Percentiles rank a stretch among this genome's conserved stretches.
Conservation (phyloP, 2,888 invertebrate genomes). For the Arenicola marina region DNA sequence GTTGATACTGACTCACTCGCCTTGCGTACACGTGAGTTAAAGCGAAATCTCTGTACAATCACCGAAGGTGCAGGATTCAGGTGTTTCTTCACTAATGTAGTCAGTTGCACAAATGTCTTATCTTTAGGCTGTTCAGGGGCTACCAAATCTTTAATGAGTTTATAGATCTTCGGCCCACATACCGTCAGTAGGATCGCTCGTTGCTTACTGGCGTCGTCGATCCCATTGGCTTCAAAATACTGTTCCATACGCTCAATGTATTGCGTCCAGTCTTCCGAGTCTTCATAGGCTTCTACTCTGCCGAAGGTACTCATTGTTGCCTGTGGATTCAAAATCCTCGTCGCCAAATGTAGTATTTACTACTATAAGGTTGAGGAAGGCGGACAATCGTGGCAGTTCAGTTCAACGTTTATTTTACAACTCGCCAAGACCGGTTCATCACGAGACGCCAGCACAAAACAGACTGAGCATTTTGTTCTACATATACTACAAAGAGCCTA, state of each 20-base stretch:
- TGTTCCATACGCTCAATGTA: neutral
- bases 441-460: too few species aligned
- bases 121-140: neutral
- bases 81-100: neutral
- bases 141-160: neutral
- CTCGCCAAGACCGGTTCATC: too few species aligned
- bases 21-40: neutral
- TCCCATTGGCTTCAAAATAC: constrained; percentile 1
- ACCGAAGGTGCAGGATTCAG: neutral
- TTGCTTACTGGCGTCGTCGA: neutral
- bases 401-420: too few species aligned
- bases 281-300: too few species aligned
- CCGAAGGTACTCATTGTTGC: too few species aligned
- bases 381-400: too few species aligned
- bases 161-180: neutral
- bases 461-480: too few species aligned
- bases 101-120: neutral
- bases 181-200: neutral
- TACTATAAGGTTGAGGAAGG: too few species aligned
- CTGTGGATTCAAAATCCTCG: too few species aligned
- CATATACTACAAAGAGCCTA: too few species aligned
- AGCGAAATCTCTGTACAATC: neutral
- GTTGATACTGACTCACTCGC: neutral
- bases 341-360: too few species aligned
- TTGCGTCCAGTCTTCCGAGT: too few species aligned